Percentiles rank a stretch among this genome's conserved stretches.
These are phyloP conservation scores for Dugesia japonica DNA, from an alignment of 2,888 invertebrate species.

Conservation along the genomic window DNA sequence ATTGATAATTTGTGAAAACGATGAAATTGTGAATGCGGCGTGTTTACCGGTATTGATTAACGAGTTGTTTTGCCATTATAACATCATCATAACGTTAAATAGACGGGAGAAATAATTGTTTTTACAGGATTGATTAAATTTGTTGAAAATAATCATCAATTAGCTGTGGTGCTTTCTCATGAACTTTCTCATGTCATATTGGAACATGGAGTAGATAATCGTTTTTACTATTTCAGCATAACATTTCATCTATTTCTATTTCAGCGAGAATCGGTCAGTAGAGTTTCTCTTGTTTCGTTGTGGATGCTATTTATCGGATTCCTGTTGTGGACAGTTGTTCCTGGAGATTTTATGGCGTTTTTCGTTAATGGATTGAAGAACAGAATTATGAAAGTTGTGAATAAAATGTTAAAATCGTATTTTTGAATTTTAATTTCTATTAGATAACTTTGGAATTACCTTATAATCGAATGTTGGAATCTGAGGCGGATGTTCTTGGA, in stretches of 20 bases:
- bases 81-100: too few species aligned
- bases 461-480: slow-evolving; percentile 52
- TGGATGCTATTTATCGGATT: background rate
- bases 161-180: slow-evolving; percentile 53
- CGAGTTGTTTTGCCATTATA: too few species aligned
- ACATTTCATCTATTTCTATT: too few species aligned
- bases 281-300: background rate
- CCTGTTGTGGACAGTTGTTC: background rate
- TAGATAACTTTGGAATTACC: slow-evolving; percentile 51
- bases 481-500: slow-evolving; percentile 55
- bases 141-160: slow-evolving; percentile 50
- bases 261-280: background rate
- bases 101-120: slow-evolving; percentile 54
- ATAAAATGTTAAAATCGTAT: background rate
- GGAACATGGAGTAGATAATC: slow-evolving; percentile 50
- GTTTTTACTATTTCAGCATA: too few species aligned
- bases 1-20: background rate
- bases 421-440: slow-evolving; percentile 34
- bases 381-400: background rate
- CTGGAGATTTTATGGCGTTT: background rate
- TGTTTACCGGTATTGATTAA: slow-evolving; percentile 39
- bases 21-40: slow-evolving; percentile 1
- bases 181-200: slow-evolving; percentile 55
- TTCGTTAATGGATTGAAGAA: background rate
- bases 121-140: slow-evolving; percentile 51